phyloP scores from a whole-genome alignment of 2,888 invertebrate species.

The Oscheius sp. region DNA sequence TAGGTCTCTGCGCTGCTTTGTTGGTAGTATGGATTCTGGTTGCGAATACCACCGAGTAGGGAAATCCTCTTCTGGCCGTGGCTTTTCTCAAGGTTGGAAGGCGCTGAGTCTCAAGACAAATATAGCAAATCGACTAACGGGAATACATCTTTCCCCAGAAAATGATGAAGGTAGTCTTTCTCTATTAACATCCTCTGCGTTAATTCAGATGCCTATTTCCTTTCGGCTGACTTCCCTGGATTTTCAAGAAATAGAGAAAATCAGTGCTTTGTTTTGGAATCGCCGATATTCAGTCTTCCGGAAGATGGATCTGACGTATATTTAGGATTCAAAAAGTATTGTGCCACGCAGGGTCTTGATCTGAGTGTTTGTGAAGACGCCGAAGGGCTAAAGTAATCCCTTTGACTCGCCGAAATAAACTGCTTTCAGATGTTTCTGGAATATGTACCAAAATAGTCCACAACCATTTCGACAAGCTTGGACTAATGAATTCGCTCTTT shows the following conservation, averaged over 20 bases:
- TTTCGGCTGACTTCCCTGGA: slow-evolving; percentile 52
- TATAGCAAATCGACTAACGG: slow-evolving; percentile 50
- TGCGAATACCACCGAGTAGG: slow-evolving; percentile 54
- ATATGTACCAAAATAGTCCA: slow-evolving; percentile 44
- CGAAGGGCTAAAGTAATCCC: slow-evolving; percentile 33
- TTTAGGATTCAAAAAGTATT: slow-evolving; percentile 54
- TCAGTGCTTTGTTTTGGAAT: slow-evolving; percentile 54
- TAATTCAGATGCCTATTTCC: slow-evolving; percentile 40
- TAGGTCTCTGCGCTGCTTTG: slow-evolving; percentile 48
- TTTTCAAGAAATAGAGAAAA: slow-evolving; percentile 21
- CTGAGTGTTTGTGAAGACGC: slow-evolving; percentile 50
- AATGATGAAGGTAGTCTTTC: slow-evolving; percentile 32
- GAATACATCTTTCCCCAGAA: slow-evolving; percentile 47
- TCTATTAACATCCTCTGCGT: too few relatives aligned
- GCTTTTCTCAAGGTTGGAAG: slow-evolving; percentile 47
- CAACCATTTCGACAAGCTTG: slow-evolving; percentile 49
- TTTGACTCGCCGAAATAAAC: not conserved
- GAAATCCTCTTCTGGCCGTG: slow-evolving; percentile 46
- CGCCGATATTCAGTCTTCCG: slow-evolving; percentile 48
- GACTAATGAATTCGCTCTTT: slow-evolving; percentile 51
- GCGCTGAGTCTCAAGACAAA: slow-evolving; percentile 32
- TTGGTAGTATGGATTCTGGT: slow-evolving; percentile 37
- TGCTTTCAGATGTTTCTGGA: slow-evolving; percentile 48
- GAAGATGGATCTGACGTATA: slow-evolving; percentile 44
- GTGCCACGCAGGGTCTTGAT: slow-evolving; percentile 51